Evolutionary conservation across 2,888 invertebrate genomes (phyloP).

Genomic region (Heterodera filipjevi): DNA sequence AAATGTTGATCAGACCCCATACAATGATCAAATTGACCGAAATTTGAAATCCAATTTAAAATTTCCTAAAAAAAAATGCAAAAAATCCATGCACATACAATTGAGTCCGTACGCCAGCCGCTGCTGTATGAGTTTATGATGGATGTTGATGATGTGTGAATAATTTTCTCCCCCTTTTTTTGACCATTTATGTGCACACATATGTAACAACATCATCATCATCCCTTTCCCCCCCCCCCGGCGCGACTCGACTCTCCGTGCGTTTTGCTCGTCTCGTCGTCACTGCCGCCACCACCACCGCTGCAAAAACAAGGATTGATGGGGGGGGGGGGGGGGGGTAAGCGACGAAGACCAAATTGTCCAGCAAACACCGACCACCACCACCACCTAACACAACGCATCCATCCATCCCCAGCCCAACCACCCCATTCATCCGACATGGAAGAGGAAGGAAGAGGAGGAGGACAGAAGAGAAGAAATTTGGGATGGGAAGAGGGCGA

Average conservation of each 20-base stretch:
- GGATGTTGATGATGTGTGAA: not conserved
- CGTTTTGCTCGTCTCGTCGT: not conserved
- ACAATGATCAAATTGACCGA: too few relatives aligned
- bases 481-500: not conserved
- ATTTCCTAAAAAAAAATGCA: too few relatives aligned
- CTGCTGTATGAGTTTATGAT: not conserved
- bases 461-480: not conserved
- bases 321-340: not conserved
- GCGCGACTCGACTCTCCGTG: not conserved
- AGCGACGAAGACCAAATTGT: not conserved
- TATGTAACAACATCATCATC: not conserved
- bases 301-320: conserved; percentile 10
- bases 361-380: not conserved
- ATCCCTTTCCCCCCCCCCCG: not conserved
- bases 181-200: not conserved
- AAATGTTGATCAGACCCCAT: too few relatives aligned
- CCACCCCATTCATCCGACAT: not conserved
- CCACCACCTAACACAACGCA: not conserved
- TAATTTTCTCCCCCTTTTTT: not conserved
- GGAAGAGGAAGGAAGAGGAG: not conserved
- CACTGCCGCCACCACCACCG: not conserved
- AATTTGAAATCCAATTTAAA: too few relatives aligned
- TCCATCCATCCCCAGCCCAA: not conserved
- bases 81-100: too few relatives aligned
- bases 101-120: not conserved